Evolutionary conservation across 2,888 invertebrate genomes (phyloP).

Genomic region (Lydus trimaculatus): DNA sequence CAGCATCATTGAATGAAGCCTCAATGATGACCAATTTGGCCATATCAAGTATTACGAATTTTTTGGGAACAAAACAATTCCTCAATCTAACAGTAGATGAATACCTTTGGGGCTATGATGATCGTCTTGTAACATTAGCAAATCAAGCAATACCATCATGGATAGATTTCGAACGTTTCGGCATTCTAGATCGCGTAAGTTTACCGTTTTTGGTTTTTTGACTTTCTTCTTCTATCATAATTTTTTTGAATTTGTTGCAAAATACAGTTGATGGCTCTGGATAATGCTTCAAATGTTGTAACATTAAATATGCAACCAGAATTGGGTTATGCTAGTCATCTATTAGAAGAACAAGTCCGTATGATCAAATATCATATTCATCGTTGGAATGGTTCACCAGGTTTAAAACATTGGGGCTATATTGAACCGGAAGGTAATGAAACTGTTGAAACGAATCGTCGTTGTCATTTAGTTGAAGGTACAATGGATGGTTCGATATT

Average conservation of each 20-base stretch:
- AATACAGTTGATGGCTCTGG: conserved; percentile 65
- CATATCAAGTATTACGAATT: conserved; percentile 66
- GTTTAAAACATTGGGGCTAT: conserved; percentile 75
- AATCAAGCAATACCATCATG: conserved; percentile 75
- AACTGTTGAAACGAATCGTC: conserved; percentile 58
- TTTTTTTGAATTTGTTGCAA: conserved; percentile 35
- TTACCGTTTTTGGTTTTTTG: not conserved
- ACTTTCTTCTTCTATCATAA: not conserved
- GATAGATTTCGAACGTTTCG: conserved; percentile 82
- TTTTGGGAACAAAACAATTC: conserved; percentile 69
- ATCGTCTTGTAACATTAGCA: conserved; percentile 74
- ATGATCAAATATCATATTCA: conserved; percentile 65
- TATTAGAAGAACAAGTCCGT: conserved; percentile 46
- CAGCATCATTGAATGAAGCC: conserved; percentile 64
- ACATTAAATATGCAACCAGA: conserved; percentile 61
- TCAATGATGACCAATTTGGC: conserved; percentile 67
- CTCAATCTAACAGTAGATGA: conserved; percentile 71
- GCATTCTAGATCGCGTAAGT: conserved; percentile 80
- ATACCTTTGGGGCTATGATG: conserved; percentile 84
- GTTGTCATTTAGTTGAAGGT: conserved; percentile 74
- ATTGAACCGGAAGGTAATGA: conserved; percentile 48
- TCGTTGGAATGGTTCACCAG: conserved; percentile 70
- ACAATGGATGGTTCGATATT: conserved; percentile 77
- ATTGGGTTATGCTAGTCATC: conserved; percentile 36
- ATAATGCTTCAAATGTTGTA: conserved; percentile 68